These are phyloP conservation scores for Penaeus japonicus DNA, from an alignment of 1,140 invertebrate species.

Conservation along the genomic window DNA sequence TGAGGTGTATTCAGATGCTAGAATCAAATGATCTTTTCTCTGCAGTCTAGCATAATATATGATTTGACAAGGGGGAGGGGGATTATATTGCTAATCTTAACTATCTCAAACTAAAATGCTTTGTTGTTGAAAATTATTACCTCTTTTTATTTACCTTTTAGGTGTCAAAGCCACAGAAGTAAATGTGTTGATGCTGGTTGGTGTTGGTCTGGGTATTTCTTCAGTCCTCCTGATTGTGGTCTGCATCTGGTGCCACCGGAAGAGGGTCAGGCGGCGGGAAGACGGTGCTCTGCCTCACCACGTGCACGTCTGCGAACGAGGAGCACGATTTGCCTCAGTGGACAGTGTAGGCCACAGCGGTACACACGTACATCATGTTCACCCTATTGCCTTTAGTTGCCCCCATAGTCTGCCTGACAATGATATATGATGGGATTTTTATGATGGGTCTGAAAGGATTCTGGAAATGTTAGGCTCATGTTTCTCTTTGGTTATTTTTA, in stretches of 20 bases:
- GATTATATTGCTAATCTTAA: no score
- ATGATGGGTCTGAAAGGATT: neutral
- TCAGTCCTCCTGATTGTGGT: slow-evolving; percentile 57
- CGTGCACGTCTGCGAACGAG: slow-evolving; percentile 56
- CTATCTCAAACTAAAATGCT: neutral
- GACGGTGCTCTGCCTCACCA: slow-evolving; percentile 50
- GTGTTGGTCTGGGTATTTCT: slow-evolving; percentile 55
- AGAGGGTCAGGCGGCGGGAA: slow-evolving; percentile 46
- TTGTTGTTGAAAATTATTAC: neutral
- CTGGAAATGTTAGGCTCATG: no score
- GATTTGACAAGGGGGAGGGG: no score
- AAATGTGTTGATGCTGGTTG: slow-evolving; percentile 60
- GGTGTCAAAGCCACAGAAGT: slow-evolving; percentile 59
- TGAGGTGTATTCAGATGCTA: neutral
- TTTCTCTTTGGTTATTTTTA: no score
- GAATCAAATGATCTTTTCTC: neutral
- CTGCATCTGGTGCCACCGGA: slow-evolving; percentile 59
- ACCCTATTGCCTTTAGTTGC: neutral
- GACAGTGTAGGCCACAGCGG: slow-evolving; percentile 58
- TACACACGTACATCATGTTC: slow-evolving; percentile 51
- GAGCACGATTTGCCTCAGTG: slow-evolving; percentile 58
- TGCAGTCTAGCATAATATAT: no score
- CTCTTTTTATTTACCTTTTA: slow-evolving; percentile 35
- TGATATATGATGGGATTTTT: no score
- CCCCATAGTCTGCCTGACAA: no score